Evolutionary conservation across 2,888 invertebrate genomes (phyloP).

Genomic region (Orthonychiurus folsomi): DNA sequence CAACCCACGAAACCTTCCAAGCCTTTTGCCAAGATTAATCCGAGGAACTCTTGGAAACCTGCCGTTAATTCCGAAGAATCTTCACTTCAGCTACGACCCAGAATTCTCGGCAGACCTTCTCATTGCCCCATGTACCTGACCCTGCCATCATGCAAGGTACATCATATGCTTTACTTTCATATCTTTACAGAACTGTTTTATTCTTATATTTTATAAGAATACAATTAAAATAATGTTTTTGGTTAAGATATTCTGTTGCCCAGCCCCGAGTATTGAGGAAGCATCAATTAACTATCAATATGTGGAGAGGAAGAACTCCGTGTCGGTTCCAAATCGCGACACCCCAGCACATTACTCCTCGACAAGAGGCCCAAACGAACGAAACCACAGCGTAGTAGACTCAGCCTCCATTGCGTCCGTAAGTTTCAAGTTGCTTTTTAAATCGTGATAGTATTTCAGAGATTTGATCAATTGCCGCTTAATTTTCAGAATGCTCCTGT

Average conservation of each 20-base stretch:
- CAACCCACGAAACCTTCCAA: conserved; percentile 30
- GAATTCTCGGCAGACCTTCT: conserved; percentile 32
- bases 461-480: not conserved
- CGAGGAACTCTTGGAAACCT: conserved; percentile 27
- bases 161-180: too few relatives aligned
- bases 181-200: too few relatives aligned
- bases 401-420: conserved; percentile 29
- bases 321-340: conserved; percentile 9
- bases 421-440: conserved; percentile 10
- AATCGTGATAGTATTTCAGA: not conserved
- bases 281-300: conserved; percentile 31
- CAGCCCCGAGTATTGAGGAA: conserved; percentile 30
- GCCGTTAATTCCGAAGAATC: conserved; percentile 16
- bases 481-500: conserved; percentile 28
- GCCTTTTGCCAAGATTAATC: conserved; percentile 25
- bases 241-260: conserved; percentile 34
- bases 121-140: conserved; percentile 36
- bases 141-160: conserved; percentile 32
- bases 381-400: conserved; percentile 31
- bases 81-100: conserved; percentile 20
- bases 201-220: too few relatives aligned
- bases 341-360: not conserved
- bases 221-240: too few relatives aligned
- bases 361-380: conserved; percentile 8
- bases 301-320: conserved; percentile 34